Base-by-base conservation (phyloP, 1,140 invertebrate genomes). In the Orius insidiosus region DNA sequence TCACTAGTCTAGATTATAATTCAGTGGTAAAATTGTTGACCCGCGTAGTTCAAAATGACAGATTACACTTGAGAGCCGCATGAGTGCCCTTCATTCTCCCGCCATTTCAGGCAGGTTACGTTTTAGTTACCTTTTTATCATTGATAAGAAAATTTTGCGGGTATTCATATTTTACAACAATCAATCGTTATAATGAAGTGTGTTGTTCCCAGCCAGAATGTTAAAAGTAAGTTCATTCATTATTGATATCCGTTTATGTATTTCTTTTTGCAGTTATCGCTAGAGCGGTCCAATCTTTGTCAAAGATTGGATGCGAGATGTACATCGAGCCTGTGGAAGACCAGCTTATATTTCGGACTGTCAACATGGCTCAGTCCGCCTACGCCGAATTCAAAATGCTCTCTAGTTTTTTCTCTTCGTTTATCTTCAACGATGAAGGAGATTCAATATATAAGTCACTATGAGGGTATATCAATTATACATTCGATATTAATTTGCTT, bases 291-390 rank as follows among this genome's bases (percentile, higher is more conserved):
- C 83, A 88, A 59, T 74, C 82, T 16, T 63, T 90, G 48, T 72
- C 82, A 38, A 82, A 77, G 64, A 79, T 90, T 64, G 85, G 85
- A 54, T 82, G 86, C 61, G 85, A 90, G 57, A 63, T 90, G 48
- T 87, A 78, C 56, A 63, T 92, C 32, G 80, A 87, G 63, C 76
- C 80, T 19, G 57, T 67, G 24, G 49, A 63, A 18, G 67, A 74
- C 55, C 68, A 68, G 44, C 57, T 85, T 40, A 67, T 74, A 36
- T 68, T 90, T 52, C 68, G 79, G 52, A 78, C 82, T 10, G 71
- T 89, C 4, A 88, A 86, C 63, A 68, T 75, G 32, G 72, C 79
- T 11, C 76, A 84, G 61, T 88, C 85, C 15, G 85, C 85, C 0
- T 88, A 80, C 62, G 77, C 73, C 8, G 75, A 76, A 59, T 78